phyloP scores from a whole-genome alignment of 1,140 invertebrate genomes.

The Acromyrmex heyeri region DNA sequence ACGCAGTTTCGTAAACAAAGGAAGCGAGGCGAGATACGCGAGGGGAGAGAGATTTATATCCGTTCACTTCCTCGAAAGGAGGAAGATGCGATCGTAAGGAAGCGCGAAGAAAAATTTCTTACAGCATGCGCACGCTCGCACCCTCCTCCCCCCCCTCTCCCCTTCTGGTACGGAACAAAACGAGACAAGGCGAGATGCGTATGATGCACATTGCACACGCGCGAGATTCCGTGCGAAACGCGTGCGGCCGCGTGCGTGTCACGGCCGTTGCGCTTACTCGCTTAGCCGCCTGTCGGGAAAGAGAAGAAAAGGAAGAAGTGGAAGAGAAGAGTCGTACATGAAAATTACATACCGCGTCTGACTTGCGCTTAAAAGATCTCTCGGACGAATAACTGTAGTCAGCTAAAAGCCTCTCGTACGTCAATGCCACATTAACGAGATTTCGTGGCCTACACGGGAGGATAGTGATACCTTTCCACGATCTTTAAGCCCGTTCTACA shows the following conservation, averaged over 20 bases:
- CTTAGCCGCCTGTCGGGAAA: conserved; percentile 53
- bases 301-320: conserved; percentile 53
- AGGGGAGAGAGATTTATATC: conserved; percentile 47
- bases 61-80: conserved; percentile 5
- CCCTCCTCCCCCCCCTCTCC: too few relatives aligned
- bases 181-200: conserved; percentile 7
- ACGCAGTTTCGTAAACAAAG: background rate
- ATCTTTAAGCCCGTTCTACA: background rate
- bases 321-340: conserved; percentile 71
- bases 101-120: conserved; percentile 21
- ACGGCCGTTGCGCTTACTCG: conserved; percentile 55
- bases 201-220: conserved; percentile 13
- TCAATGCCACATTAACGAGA: conserved; percentile 72
- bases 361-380: conserved; percentile 74
- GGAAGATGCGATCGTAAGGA: background rate
- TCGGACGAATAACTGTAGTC: conserved; percentile 73
- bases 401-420: conserved; percentile 73
- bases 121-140: background rate
- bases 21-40: conserved; percentile 29
- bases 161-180: background rate
- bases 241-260: conserved; percentile 65
- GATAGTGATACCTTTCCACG: background rate
- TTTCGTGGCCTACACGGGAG: conserved; percentile 56
- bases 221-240: conserved; percentile 66
- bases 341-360: conserved; percentile 75